Base-by-base conservation (phyloP, 2,797 vertebrate genomes). In the Acomys russatus region DNA sequence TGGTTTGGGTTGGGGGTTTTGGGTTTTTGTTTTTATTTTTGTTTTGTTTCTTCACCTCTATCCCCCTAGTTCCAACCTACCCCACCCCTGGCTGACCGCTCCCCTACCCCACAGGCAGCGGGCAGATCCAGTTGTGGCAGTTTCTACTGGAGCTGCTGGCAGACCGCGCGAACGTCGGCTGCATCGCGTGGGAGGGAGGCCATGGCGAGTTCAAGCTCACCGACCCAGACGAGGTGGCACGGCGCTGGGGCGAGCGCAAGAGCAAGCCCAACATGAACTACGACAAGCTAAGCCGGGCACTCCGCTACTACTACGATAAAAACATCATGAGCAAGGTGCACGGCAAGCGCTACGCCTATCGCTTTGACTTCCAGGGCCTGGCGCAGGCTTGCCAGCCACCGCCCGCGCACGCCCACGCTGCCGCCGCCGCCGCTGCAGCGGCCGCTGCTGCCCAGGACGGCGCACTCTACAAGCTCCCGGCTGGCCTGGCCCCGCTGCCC, bases 201-300 rank as follows among this genome's bases (percentile, higher is more conserved):
- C 99, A 99, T 1, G 99, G 99, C 5, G 99, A 99, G 98, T 99
- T 99, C 98, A 99, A 99, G 98, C 99, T 99, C 96, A 99, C 99
- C 0, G 99, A 99, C 98, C 99, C 99, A 0, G 99, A 99, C 9
- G 99, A 99, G 98, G 99, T 99, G 98, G 99, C 99, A 0, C 98
- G 99, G 93, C 99, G 99, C 94, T 99, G 99, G 99, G 99, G 99
- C 0, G 99, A 99, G 97, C 98, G 99, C 91, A 99, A 99, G 96
- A 99, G 99, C 99, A 99, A 99, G 91, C 99, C 99, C 98, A 99
- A 99, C 99, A 99, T 99, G 99, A 99, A 99, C 98, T 99, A 99
- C 4, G 99, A 99, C 98, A 99, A 99, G 98, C 99, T 99, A 97
- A 99, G 99, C 98, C 99, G 99, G 5, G 99, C 99, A 0, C 99